Percentiles rank a stretch among this genome's conserved stretches.
phyloP scores from a whole-genome alignment of 2,113 vertebrate species.

The Burhinus oedicnemus region DNA sequence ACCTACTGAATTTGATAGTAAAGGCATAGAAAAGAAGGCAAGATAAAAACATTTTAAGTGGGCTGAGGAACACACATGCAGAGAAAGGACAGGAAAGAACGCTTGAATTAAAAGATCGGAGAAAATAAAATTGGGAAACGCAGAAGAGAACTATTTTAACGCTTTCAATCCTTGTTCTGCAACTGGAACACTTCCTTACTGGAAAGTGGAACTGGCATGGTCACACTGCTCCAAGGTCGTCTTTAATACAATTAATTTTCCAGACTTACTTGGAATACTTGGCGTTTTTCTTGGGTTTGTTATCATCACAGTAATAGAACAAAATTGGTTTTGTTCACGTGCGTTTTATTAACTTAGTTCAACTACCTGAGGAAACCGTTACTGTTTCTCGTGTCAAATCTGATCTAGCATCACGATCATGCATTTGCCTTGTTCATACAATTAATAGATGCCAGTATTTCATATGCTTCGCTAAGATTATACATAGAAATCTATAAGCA shows the following conservation, averaged over 20 bases:
- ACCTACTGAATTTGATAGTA: slow-evolving; percentile 81
- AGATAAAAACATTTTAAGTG: slow-evolving; percentile 78
- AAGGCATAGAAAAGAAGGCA: slow-evolving; percentile 78
- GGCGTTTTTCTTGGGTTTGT: background rate
- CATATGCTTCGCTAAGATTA: background rate
- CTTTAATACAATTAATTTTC: slow-evolving; percentile 58
- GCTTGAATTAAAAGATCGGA: slow-evolving; percentile 33
- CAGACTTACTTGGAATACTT: slow-evolving; percentile 23
- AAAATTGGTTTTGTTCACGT: background rate
- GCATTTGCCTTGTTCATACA: background rate
- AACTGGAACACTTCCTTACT: slow-evolving; percentile 3
- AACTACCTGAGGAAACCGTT: slow-evolving; percentile 36
- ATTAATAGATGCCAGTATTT: background rate
- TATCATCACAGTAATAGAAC: background rate
- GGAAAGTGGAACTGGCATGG: slow-evolving; percentile 25
- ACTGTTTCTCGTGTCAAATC: background rate
- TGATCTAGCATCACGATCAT: background rate
- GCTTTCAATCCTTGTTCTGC: background rate
- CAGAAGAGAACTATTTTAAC: slow-evolving; percentile 35
- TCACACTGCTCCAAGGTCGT: background rate
- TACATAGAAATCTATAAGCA: background rate
- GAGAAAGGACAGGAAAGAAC: slow-evolving; percentile 53
- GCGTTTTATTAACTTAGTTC: background rate
- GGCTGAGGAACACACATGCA: slow-evolving; percentile 48
- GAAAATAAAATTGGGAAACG: slow-evolving; percentile 31